Evolutionary conservation across 2,888 invertebrate species (phyloP), one percentile per base, ranked within the genome.

Genomic region (Melanophora roralis): DNA sequence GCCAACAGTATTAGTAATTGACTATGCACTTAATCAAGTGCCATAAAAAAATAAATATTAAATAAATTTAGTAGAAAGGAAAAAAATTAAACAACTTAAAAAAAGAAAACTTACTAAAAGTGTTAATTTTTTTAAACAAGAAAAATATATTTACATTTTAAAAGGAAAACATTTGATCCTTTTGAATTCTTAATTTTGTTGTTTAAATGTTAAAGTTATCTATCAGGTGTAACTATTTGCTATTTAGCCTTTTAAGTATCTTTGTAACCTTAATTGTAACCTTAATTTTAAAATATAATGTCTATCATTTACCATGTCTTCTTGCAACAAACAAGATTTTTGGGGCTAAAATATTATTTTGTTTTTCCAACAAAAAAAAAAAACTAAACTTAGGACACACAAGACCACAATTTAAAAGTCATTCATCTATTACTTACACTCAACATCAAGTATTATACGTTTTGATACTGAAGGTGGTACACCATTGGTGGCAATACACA

Each of bases 381-480:
- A 53, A 32, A 34, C 32, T 11, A 5, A 53, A 43, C 43, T 14
- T 45, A 11, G 27, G 4, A 27, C 9, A 19, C 21, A 23, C 14
- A 34, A 38, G 27, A 73, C 53, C 73, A 73, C 40, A 73, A 72
- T 53, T 68, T 73, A 68, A 36, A 77, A 77, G 72, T 65, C 68
- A 60, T 51, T 45, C 65, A 78, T 81, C 73, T 77, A 67, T 74
- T 80, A 89, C 89, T 89, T 86, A 96, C 96, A 96, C 92, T 96
- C 96, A 82, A 96, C 96, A 89, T 96, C 96, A 74, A 96, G 94
- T 86, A 95, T 96, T 91, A 97, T 96, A 88, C 96, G 92, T 91
- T 97, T 97, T 90, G 96, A 96, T 88, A 97, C 96, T 40, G 96
- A 96, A 62, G 97, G 97, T 40, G 97, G 97, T 23, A 97, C 95